Evolutionary conservation across 1,140 invertebrate genomes (phyloP), one percentile per base, ranked within the genome.

Genomic region (Grapholita molesta): DNA sequence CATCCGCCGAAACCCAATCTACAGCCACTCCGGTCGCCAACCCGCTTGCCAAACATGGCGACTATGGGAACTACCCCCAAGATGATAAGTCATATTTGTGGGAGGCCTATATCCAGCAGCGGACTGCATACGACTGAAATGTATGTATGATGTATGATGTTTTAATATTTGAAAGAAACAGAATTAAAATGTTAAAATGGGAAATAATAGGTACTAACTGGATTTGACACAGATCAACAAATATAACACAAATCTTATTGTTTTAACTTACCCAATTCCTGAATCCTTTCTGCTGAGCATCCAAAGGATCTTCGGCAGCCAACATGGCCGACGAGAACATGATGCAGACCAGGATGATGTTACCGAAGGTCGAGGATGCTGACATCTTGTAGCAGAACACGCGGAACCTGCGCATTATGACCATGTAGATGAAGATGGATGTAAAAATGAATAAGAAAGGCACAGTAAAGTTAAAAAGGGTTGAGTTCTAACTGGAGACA

Each of bases 281-380:
- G 70, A 89, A 91, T 3, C 86, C 88, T 32, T 84, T 89, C 33
- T 97, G 97, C 28, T 95, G 91, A 5, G 97, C 94, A 78, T 95
- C 93, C 2, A 99, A 92, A 0, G 99, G 99, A 93, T 99, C 99
- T 92, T 99, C 99, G 66, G 98, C 97, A 0, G 98, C 99, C 89
- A 99, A 94, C 95, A 99, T 98, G 68, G 97, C 98, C 65, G 98
- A 99, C 3, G 98, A 99, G 75, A 99, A 97, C 94, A 99, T 96
- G 90, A 99, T 99, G 92, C 99, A 99, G 6, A 96, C 96, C 42
- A 99, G 92, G 76, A 99, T 99, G 70, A 99, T 94, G 92, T 99
- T 99, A 24, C 97, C 95, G 88, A 99, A 99, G 79, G 98, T 96
- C 66, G 95, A 96, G 85, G 99, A 99, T 89, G 99, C 99, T 83